Conservation (phyloP, 2,113 vertebrate species). For the Cavia aperea region DNA sequence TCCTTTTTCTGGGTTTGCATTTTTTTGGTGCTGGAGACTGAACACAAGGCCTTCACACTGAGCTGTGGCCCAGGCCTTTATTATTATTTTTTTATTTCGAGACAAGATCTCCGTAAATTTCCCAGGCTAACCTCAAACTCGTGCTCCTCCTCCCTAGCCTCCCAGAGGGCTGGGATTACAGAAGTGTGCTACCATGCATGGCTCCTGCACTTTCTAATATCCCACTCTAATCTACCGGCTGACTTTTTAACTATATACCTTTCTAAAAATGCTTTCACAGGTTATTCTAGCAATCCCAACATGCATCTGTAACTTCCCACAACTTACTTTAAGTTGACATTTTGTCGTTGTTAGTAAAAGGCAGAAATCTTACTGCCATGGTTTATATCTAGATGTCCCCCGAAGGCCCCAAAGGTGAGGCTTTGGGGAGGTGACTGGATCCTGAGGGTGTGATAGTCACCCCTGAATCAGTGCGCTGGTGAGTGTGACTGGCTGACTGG, state of each 20-base stretch:
- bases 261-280: background rate
- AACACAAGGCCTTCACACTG: background rate
- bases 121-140: background rate
- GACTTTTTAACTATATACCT: background rate
- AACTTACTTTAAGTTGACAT: background rate
- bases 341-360: background rate
- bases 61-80: background rate
- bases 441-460: background rate
- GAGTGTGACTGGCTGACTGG: background rate
- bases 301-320: background rate
- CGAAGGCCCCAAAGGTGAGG: background rate
- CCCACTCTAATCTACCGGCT: background rate
- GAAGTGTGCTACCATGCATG: background rate
- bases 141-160: background rate
- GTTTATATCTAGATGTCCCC: background rate
- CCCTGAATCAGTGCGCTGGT: background rate
- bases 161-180: background rate
- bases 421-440: background rate
- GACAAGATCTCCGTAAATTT: background rate
- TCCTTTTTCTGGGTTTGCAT: background rate
- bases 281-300: background rate
- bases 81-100: background rate
- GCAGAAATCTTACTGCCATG: background rate
- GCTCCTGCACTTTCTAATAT: background rate
- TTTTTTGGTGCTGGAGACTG: background rate